Evolutionary conservation across 2,888 invertebrate genomes (phyloP).

Genomic region (Hymenopus coronatus): DNA sequence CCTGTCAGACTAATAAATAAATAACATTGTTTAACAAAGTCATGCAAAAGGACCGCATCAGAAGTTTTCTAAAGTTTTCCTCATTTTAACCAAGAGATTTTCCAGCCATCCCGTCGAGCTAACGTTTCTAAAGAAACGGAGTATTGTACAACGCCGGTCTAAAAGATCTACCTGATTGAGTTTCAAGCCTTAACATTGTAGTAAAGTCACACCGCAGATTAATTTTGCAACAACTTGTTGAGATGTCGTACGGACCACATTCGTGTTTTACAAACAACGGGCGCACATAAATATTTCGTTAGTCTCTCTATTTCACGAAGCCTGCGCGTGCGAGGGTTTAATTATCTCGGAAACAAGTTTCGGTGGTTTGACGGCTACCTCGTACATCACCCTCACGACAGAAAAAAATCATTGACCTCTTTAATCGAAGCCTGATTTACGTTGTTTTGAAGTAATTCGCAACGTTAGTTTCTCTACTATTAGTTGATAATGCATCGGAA

Average conservation of each 20-base stretch:
- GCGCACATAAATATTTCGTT: neutral
- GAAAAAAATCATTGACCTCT: neutral
- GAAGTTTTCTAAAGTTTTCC: no score
- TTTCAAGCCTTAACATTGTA: no score
- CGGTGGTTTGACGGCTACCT: neutral
- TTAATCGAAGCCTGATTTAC: neutral
- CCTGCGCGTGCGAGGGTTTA: neutral
- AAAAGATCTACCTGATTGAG: no score
- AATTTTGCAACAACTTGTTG: no score
- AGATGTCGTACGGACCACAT: neutral
- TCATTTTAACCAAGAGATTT: no score
- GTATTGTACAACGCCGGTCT: no score
- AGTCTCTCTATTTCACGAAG: neutral
- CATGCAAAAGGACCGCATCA: no score
- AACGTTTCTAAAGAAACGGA: no score
- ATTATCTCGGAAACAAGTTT: neutral
- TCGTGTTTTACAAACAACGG: neutral
- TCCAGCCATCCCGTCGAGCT: no score
- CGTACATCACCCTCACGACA: neutral
- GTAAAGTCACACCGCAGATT: no score
- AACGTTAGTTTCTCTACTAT: neutral
- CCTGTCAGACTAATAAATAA: no score
- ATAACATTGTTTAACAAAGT: no score
- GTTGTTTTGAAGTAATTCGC: neutral
- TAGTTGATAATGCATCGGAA: neutral